Percentiles rank a stretch among this genome's conserved stretches.
phyloP scores from a whole-genome alignment of 2,888 invertebrate species.

The Drosophila heteroneura region DNA sequence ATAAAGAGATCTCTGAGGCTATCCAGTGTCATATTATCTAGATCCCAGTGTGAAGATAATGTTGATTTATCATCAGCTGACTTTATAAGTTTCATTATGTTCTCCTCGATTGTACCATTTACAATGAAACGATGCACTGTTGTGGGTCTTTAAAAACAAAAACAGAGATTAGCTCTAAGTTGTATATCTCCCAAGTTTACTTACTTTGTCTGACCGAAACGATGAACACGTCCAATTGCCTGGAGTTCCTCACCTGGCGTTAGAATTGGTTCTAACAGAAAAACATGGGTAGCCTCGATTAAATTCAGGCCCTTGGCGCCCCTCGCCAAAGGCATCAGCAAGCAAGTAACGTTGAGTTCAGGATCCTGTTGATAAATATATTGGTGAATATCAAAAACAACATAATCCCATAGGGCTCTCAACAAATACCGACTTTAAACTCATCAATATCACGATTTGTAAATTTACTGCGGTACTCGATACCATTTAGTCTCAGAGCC shows the following conservation, averaged over 20 bases:
- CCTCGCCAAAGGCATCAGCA: constrained; percentile 89
- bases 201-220: constrained; percentile 91
- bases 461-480: constrained; percentile 75
- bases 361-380: constrained; percentile 78
- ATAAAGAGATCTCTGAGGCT: constrained; percentile 71
- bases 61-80: constrained; percentile 83
- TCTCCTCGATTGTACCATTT: constrained; percentile 90
- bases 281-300: constrained; percentile 91
- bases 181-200: constrained; percentile 1
- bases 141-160: constrained; percentile 85
- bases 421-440: constrained; percentile 86
- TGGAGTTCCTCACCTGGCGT: constrained; percentile 91
- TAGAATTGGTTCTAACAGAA: constrained; percentile 91
- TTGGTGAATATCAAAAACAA: not conserved
- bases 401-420: not conserved
- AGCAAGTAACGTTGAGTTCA: constrained; percentile 86
- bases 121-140: constrained; percentile 90
- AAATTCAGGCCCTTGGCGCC: constrained; percentile 93
- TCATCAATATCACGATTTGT: constrained; percentile 83
- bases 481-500: constrained; percentile 76
- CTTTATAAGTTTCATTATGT: constrained; percentile 85
- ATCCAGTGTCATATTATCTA: constrained; percentile 75
- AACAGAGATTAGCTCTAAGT: not conserved
- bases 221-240: constrained; percentile 91
- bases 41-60: constrained; percentile 75